Percentiles rank a stretch among this genome's conserved stretches.
Evolutionary conservation across 2,797 vertebrate genomes (phyloP).

Genomic region (Brachyrhaphis roseni): DNA sequence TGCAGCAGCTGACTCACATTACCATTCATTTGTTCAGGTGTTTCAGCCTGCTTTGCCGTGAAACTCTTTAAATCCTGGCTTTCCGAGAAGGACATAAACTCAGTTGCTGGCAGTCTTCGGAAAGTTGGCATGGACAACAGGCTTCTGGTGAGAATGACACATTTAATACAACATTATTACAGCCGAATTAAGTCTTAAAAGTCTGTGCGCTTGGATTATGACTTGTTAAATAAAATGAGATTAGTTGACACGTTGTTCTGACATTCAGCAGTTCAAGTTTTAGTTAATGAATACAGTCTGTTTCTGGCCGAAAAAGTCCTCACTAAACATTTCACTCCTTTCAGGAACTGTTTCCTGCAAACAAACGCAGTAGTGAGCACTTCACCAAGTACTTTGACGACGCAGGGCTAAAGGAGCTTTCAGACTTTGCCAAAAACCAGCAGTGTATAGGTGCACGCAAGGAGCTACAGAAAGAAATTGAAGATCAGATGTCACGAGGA

Average conservation of each 20-base stretch:
- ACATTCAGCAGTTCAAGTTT: background rate
- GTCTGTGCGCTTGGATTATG: background rate
- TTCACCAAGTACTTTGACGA: conserved; percentile 95
- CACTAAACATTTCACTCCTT: conserved; percentile 39
- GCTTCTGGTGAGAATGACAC: conserved; percentile 85
- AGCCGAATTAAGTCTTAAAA: background rate
- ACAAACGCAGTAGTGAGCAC: conserved; percentile 93
- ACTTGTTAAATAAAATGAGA: background rate
- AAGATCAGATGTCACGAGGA: conserved; percentile 91
- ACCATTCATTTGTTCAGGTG: conserved; percentile 82
- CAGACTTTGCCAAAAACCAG: conserved; percentile 91
- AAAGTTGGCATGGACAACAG: conserved; percentile 98
- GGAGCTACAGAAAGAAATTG: conserved; percentile 92
- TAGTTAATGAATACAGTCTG: background rate
- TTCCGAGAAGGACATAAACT: conserved; percentile 95
- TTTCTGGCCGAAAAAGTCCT: conserved; percentile 1
- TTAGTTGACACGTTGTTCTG: background rate
- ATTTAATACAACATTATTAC: conserved; percentile 2
- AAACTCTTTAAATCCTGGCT: conserved; percentile 99
- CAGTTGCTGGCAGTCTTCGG: conserved; percentile 90
- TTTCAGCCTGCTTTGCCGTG: conserved; percentile 94
- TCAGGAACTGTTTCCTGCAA: conserved; percentile 94
- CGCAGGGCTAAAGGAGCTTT: conserved; percentile 90
- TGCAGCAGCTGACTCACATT: conserved; percentile 57
- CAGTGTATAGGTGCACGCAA: conserved; percentile 92